Evolutionary conservation across 1,140 invertebrate genomes (phyloP), one percentile per base, ranked within the genome.

Genomic region (Metopolophium dirhodum): DNA sequence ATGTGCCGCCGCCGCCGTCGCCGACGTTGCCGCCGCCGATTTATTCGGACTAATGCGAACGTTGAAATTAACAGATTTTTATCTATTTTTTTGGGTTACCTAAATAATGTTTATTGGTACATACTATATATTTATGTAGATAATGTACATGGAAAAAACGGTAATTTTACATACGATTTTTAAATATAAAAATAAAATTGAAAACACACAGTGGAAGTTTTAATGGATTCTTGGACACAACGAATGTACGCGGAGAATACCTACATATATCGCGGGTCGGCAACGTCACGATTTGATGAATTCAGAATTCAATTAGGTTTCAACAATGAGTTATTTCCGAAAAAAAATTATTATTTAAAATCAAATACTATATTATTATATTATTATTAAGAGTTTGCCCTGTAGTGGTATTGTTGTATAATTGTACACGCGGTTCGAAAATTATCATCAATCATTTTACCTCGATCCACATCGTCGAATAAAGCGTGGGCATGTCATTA

Each of bases 11-110:
- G 47, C 47, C 11, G 37, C 54, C 35, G 51, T 1, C 88, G 11
- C 51, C 51, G 51, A 22, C 22, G 68, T 30, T 26, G 54, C 23
- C 90, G 61, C 20, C 41, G 23, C 23, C 90, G 90, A 77, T 77
- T 82, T 47, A 49, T 22, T 22, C 41, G 14, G 23, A 47, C 45
- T 51, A 85, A 54, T 26, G 82, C 91, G 30, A 90, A 30, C 41
- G n/a, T 83, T 4, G 22, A 54, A 92, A 92, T 83, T 51, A 83
- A 92, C 47, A 92, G 91, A 92, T 92, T 83, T 92, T 45, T 92
- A 92, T 92, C 91, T 83, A 83, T 83, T 54, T 91, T 91, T 91
- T 47, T 35, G 20, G 35, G 83, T 45, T 41, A 41, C 77, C 18
- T 41, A 45, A 14, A 45, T 23, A 77, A 77, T n/a, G 61, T n/a